A percentile compares a stretch with the other conserved stretches of the same genome.
Evolutionary conservation across 2,888 invertebrate species (phyloP).

Genomic region (Asteroscopus sphinx): DNA sequence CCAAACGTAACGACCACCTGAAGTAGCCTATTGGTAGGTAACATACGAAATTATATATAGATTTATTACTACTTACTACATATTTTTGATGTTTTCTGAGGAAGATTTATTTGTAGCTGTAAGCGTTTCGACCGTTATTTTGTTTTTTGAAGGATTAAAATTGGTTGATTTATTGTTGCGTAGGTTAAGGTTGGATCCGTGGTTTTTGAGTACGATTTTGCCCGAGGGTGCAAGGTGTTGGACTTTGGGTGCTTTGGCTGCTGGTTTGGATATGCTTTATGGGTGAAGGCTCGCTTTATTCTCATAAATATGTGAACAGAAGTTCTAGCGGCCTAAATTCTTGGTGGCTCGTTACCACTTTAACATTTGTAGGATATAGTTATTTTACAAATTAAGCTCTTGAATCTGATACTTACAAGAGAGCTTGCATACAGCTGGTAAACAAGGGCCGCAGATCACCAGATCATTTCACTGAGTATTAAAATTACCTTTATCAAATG

Average conservation of each 20-base stretch:
- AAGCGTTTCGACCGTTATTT: conserved; percentile 68
- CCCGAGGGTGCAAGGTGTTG: conserved; percentile 54
- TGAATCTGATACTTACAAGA: no score
- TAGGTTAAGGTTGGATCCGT: conserved; percentile 41
- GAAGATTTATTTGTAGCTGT: conserved; percentile 84
- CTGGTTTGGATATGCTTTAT: conserved; percentile 37
- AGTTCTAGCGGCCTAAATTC: not conserved
- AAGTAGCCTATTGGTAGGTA: conserved; percentile 81
- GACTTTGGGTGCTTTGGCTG: conserved; percentile 21
- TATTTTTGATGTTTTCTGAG: conserved; percentile 79
- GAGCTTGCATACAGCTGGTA: no score
- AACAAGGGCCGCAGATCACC: no score
- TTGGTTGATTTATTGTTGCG: conserved; percentile 61
- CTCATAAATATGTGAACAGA: not conserved
- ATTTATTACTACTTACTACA: conserved; percentile 84
- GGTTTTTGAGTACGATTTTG: conserved; percentile 41
- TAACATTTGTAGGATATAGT: no score
- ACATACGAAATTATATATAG: conserved; percentile 80
- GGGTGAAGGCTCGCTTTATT: not conserved
- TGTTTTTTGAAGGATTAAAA: conserved; percentile 51
- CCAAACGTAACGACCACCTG: conserved; percentile 85
- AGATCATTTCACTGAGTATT: no score
- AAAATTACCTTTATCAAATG: no score
- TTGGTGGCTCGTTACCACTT: no score
- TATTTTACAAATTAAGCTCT: no score